Evolutionary conservation across 2,113 vertebrate species (phyloP).

Genomic region (Heteronetta atricapilla): DNA sequence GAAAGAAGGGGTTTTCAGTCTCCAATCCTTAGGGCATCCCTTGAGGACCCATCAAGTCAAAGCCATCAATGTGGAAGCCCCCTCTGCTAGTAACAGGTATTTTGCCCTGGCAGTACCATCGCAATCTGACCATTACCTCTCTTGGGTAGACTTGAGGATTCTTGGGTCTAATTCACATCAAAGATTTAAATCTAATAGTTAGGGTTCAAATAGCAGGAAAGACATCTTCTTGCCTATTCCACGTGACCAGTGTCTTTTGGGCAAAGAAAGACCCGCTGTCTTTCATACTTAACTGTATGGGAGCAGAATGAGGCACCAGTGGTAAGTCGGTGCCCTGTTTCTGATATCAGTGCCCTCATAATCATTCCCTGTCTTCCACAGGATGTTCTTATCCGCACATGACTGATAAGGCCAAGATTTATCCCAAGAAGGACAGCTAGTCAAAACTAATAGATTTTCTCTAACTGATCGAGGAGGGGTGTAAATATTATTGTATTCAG

Average conservation of each 20-base stretch:
- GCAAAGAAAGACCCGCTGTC: not conserved
- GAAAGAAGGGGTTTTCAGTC: not conserved
- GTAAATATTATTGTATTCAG: not conserved
- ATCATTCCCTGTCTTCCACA: rapidly evolving
- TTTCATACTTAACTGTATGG: not conserved
- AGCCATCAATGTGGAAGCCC: not conserved
- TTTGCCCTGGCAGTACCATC: not conserved
- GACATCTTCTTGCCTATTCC: not conserved
- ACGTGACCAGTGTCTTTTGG: rapidly evolving
- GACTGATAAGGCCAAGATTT: not conserved
- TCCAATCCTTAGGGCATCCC: not conserved
- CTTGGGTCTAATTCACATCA: not conserved
- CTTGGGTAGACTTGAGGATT: not conserved
- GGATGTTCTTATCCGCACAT: not conserved
- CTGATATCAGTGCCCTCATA: not conserved
- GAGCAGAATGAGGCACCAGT: not conserved
- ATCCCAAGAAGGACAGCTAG: not conserved
- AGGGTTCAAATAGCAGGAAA: not conserved
- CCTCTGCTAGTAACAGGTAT: not conserved
- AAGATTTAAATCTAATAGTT: not conserved
- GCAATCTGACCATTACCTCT: not conserved
- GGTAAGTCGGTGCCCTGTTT: not conserved
- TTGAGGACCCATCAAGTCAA: not conserved
- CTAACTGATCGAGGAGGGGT: not conserved
- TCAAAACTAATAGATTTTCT: slow-evolving; percentile 23